These are phyloP conservation scores for Heloderma charlesbogerti DNA, from an alignment of 2,113 vertebrate genomes.

Conservation along the genomic window DNA sequence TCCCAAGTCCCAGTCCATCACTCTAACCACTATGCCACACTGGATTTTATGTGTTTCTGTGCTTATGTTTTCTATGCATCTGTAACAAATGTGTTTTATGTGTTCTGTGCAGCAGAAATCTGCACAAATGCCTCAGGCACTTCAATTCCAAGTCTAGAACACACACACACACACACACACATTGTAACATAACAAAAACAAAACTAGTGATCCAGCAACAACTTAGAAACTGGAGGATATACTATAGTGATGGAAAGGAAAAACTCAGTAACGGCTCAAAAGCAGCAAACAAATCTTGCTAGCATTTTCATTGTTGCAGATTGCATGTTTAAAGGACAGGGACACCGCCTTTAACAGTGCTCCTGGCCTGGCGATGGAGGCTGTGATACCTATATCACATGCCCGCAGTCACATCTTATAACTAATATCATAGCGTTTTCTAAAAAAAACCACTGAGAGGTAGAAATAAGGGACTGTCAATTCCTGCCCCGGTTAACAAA, in stretches of 20 bases:
- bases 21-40: no score
- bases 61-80: no score
- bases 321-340: background rate
- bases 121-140: background rate
- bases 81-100: background rate
- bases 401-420: slow-evolving; percentile 54
- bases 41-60: no score
- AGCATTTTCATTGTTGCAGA: background rate
- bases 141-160: background rate
- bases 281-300: background rate
- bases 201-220: background rate
- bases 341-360: background rate
- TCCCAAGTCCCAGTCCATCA: no score
- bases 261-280: background rate
- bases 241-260: background rate
- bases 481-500: slow-evolving; percentile 53
- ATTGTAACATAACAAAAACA: background rate
- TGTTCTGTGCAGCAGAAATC: no score
- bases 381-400: slow-evolving; percentile 11
- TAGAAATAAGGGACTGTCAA: slow-evolving; percentile 24
- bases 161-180: no score
- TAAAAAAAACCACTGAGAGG: slow-evolving; percentile 14
- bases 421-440: background rate
- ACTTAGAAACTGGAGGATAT: background rate
- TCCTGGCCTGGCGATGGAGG: slow-evolving; percentile 36